Evolutionary conservation across 2,113 vertebrate genomes (phyloP).

Genomic region (Malaclemys terrapin): DNA sequence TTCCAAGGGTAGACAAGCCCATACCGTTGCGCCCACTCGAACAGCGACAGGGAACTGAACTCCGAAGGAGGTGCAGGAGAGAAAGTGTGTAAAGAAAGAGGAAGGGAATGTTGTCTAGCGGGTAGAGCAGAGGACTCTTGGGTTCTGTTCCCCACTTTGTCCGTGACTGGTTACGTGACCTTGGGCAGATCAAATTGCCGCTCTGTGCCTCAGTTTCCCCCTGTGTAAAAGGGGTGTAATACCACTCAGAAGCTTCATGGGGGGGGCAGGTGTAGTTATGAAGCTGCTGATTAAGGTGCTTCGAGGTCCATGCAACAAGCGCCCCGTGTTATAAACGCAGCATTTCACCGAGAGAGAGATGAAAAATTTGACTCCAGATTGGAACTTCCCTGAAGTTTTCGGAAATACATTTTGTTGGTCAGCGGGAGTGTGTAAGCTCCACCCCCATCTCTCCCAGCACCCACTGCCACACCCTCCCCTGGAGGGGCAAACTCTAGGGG

Average conservation of each 20-base stretch:
- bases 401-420: background rate
- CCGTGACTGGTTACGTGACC: background rate
- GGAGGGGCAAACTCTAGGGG: background rate
- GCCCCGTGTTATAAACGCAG: background rate
- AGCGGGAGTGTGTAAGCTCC: background rate
- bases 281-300: background rate
- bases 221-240: background rate
- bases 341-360: background rate
- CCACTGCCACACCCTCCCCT: background rate
- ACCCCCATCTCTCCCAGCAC: background rate
- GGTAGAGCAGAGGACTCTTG: background rate
- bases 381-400: background rate
- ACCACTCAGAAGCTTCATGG: background rate
- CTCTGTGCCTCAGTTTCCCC: background rate
- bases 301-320: background rate
- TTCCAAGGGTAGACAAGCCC: background rate
- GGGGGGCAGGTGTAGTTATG: background rate
- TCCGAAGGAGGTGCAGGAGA: background rate
- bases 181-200: background rate
- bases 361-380: background rate
- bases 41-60: background rate
- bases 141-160: background rate
- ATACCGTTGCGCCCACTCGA: rapidly evolving
- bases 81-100: background rate
- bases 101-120: background rate